Conservation (phyloP, 1,140 invertebrate genomes). For the Mactra quadrangularis region DNA sequence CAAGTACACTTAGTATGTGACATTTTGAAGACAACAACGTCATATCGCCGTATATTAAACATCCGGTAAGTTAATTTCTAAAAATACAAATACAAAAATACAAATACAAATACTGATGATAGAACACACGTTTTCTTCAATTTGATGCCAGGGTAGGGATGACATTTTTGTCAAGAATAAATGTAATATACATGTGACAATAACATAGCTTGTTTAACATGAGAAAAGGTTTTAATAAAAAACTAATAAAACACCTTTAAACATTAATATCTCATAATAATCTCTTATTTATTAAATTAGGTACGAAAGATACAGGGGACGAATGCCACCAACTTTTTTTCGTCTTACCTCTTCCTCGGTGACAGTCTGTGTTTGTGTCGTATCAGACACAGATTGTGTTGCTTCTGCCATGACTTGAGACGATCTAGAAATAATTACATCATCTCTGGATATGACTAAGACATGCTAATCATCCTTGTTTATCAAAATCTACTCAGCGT, state of each 20-base stretch:
- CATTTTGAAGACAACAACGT: no score
- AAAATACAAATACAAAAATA: no score
- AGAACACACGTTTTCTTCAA: no score
- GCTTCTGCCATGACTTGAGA: constrained; percentile 44
- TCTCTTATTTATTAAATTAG: background rate
- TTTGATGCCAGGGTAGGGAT: no score
- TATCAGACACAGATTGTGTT: constrained; percentile 7
- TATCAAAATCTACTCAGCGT: no score
- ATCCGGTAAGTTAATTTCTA: no score
- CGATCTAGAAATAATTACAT: no score
- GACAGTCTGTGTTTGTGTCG: constrained; percentile 13
- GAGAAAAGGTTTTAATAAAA: background rate
- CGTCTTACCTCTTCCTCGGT: constrained; percentile 17
- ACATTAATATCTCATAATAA: background rate
- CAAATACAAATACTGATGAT: no score
- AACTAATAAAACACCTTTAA: background rate
- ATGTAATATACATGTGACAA: background rate
- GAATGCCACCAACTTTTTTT: background rate
- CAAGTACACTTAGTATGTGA: no score
- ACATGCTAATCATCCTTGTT: no score
- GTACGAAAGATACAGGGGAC: background rate
- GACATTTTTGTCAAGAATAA: background rate
- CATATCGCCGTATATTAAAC: no score
- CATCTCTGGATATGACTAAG: no score
- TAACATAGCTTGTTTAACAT: background rate